phyloP scores from a whole-genome alignment of 2,888 invertebrate species.

The Prostheceraeus crozeri region DNA sequence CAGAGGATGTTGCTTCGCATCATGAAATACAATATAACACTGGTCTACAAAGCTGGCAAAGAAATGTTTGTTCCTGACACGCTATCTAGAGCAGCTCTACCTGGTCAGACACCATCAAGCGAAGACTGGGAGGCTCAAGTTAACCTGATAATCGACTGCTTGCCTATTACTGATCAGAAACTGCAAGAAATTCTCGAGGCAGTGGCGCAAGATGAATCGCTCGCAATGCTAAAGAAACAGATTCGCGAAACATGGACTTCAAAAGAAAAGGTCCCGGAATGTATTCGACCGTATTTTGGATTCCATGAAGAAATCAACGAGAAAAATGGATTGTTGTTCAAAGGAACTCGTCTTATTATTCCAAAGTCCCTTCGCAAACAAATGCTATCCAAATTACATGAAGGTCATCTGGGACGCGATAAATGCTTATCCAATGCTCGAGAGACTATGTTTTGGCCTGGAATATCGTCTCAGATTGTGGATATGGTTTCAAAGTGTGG shows the following conservation, averaged over 20 bases:
- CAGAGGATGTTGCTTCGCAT: slow-evolving; percentile 4
- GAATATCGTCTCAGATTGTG: background rate
- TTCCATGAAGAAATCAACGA: background rate
- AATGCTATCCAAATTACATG: background rate
- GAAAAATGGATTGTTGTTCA: background rate
- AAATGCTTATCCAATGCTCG: background rate
- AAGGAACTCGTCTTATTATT: background rate
- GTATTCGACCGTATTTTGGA: background rate
- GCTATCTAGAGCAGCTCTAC: background rate
- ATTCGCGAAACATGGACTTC: background rate
- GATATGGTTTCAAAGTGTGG: background rate
- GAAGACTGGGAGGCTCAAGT: background rate
- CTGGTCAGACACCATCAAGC: too few relatives aligned
- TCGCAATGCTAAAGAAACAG: background rate
- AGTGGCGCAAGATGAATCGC: background rate
- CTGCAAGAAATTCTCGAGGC: background rate
- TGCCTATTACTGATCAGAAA: background rate
- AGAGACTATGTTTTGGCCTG: background rate
- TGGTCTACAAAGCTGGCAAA: slow-evolving; percentile 34
- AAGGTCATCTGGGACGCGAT: background rate
- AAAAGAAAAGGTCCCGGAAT: background rate
- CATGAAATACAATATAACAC: background rate
- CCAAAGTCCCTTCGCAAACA: background rate
- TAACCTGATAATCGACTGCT: background rate
- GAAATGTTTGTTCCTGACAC: background rate